Evolutionary conservation across 2,797 vertebrate species (phyloP), one percentile per base, ranked within the genome.

Genomic region (Notolabrus celidotus): DNA sequence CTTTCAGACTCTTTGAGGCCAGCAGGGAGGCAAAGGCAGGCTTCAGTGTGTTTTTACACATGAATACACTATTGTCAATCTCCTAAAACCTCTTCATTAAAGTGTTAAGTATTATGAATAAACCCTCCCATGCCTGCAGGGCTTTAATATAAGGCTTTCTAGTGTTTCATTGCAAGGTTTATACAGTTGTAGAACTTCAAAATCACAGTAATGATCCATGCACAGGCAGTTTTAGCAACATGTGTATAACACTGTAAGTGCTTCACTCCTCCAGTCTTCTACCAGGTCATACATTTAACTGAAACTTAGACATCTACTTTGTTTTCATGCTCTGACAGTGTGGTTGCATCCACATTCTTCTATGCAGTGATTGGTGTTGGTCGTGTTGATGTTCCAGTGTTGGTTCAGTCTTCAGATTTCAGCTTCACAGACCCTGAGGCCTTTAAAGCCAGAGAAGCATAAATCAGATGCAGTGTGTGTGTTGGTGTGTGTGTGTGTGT

Each of bases 391-490:
- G 46, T 51, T 51, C 73, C 16, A 11, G 49, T 66, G 65, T 68
- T 68, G 54, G 33, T 56, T 64, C 23, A 46, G 54, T 67, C 47
- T 60, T 74, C 62, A 64, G 51, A 23, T 71, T 56, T 79, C 34
- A 67, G 39, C 41, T 50, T 58, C 22, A 38, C 38, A 54, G 52
- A 39, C 55, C 67, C 41, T 0, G 17, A 55, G 75, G 79, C 67
- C 61, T 42, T 65, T 64, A 53, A 16, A 78, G 61, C 23, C 42
- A 39, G 62, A 50, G 70, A 69, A 50, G 61, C 64, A 59, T 81
- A 80, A 86, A 85, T 79, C 82, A 62, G 63, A 65, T 29, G 59
- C 17, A 10, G 61, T 34, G 15, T 69, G 68, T 27, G 38, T 52
- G n/a, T 62, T n/a, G n/a, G 73, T 43, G 53, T 60, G 39, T n/a